Conservation (phyloP, 2,113 vertebrate species). For the Salvelinus sp. region DNA sequence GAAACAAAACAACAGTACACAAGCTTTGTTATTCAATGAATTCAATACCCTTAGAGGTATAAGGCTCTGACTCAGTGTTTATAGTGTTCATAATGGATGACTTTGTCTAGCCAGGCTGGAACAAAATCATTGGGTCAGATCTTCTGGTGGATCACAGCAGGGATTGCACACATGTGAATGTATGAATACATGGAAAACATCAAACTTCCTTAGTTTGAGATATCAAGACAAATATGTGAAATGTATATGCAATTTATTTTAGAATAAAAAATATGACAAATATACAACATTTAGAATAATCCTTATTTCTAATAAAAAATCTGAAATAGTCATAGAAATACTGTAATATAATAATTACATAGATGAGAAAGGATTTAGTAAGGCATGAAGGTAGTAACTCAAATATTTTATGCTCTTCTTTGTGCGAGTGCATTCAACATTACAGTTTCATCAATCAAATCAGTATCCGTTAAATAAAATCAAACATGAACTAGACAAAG, state of each 20-base stretch:
- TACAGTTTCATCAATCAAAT: not conserved
- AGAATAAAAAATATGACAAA: constrained; percentile 38
- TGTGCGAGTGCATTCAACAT: not conserved
- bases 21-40: constrained; percentile 1
- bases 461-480: not conserved
- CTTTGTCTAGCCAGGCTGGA: not conserved
- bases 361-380: not conserved
- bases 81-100: constrained; percentile 17
- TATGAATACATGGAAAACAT: not conserved
- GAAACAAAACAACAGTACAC: not conserved
- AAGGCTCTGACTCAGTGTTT: constrained; percentile 55
- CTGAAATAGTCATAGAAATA: constrained; percentile 38
- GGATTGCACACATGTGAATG: not conserved
- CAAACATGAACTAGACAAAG: not conserved
- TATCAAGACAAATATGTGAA: constrained; percentile 3
- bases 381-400: not conserved
- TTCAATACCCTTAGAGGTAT: constrained; percentile 17
- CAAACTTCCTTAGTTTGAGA: not conserved
- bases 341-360: constrained; percentile 20
- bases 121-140: not conserved
- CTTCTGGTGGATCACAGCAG: not conserved
- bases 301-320: constrained; percentile 26
- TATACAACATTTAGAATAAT: constrained; percentile 14
- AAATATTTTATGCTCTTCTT: not conserved
- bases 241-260: constrained; percentile 49